phyloP scores from a whole-genome alignment of 1,140 invertebrate species.

The Cherax quadricarinatus region DNA sequence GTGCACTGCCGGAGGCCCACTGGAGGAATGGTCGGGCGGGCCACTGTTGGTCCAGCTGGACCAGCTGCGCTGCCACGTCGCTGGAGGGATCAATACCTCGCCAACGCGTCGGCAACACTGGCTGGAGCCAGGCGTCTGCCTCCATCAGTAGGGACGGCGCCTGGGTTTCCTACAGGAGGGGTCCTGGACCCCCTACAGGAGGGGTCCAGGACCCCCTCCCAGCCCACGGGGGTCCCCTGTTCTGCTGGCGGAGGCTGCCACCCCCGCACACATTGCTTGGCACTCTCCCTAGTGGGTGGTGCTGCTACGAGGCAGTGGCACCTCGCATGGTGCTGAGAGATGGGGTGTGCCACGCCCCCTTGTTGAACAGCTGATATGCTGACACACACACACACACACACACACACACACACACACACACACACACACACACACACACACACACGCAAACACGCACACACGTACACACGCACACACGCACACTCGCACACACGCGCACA shows the following conservation, averaged over 20 bases:
- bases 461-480: too few relatives aligned
- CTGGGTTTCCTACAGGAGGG: background rate
- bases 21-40: constrained; percentile 51
- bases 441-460: too few relatives aligned
- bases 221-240: background rate
- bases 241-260: background rate
- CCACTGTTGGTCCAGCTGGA: constrained; percentile 34
- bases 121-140: constrained; percentile 37
- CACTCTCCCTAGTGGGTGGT: too few relatives aligned
- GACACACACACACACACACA: too few relatives aligned
- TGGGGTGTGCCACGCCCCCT: too few relatives aligned
- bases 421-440: too few relatives aligned
- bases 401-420: too few relatives aligned
- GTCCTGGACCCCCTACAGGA: too few relatives aligned
- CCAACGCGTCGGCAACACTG: constrained; percentile 33
- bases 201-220: background rate
- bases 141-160: constrained; percentile 29
- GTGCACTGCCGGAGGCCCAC: constrained; percentile 53
- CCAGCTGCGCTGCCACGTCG: constrained; percentile 37
- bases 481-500: too few relatives aligned
- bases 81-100: constrained; percentile 40
- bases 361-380: too few relatives aligned
- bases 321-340: too few relatives aligned
- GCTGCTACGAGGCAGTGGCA: too few relatives aligned
- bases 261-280: background rate